A percentile compares a stretch with the other conserved stretches of the same genome.
phyloP scores from a whole-genome alignment of 2,113 vertebrate species.

The Girardinichthys multiradiatus region DNA sequence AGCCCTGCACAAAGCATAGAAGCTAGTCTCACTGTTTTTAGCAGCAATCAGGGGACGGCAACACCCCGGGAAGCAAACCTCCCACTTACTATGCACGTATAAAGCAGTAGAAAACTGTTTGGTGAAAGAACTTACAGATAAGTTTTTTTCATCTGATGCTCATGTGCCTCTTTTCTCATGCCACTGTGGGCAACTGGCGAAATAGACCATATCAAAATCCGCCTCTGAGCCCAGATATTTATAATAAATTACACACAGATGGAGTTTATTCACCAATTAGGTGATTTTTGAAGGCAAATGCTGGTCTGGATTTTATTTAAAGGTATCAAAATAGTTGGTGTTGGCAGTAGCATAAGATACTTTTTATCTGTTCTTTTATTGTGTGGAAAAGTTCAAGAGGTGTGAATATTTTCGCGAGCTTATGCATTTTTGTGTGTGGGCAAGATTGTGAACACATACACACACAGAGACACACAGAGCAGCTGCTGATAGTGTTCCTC shows the following conservation, averaged over 20 bases:
- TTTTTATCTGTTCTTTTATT: neutral
- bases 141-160: too few relatives aligned
- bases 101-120: neutral
- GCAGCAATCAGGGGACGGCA: too few relatives aligned
- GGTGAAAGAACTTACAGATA: neutral
- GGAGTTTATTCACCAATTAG: neutral
- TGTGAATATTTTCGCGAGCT: too few relatives aligned
- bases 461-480: conserved; percentile 3
- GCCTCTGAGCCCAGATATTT: neutral
- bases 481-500: conserved; percentile 15
- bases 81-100: too few relatives aligned
- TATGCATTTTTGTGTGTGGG: neutral
- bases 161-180: neutral
- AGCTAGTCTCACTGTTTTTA: too few relatives aligned
- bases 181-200: neutral
- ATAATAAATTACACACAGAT: neutral
- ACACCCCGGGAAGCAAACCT: too few relatives aligned
- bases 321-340: neutral
- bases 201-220: neutral
- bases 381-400: too few relatives aligned
- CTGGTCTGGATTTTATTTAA: neutral
- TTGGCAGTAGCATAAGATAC: too few relatives aligned
- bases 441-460: neutral
- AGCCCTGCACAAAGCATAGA: too few relatives aligned
- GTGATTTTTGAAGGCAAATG: neutral